phyloP scores from a whole-genome alignment of 2,797 vertebrate genomes.

The Varecia variegata region DNA sequence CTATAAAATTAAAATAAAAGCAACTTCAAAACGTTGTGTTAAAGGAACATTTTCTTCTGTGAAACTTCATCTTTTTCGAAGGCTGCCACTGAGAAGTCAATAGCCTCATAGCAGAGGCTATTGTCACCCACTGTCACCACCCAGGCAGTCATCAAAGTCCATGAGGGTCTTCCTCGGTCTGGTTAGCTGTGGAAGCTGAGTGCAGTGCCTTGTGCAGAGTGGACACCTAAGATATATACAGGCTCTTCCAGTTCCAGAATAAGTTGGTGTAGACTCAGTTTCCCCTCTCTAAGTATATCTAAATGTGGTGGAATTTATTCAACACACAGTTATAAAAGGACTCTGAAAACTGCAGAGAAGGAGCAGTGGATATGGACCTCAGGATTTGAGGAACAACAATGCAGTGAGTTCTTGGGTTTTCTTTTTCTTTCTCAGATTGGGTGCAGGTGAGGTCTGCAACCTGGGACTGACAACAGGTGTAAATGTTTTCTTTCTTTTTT shows the following conservation, averaged over 20 bases:
- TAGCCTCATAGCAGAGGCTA: neutral
- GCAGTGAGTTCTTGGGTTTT: neutral
- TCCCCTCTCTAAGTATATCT: neutral
- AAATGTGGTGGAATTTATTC: neutral
- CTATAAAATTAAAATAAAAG: neutral
- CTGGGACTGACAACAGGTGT: neutral
- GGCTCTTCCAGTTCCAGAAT: neutral
- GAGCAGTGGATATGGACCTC: neutral
- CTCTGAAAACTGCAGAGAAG: neutral
- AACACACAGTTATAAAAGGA: neutral
- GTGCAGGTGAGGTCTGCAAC: neutral
- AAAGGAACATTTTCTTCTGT: neutral
- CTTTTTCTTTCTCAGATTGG: neutral
- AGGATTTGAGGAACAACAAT: neutral
- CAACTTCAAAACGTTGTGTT: neutral
- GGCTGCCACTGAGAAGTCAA: neutral
- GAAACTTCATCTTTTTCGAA: neutral
- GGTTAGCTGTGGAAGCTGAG: neutral
- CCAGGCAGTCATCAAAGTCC: neutral
- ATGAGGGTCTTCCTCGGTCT: neutral
- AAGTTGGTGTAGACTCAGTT: neutral
- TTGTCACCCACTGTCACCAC: accelerated
- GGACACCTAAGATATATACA: neutral
- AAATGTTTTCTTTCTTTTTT: neutral
- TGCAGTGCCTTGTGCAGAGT: neutral